Evolutionary conservation across 2,113 vertebrate species (phyloP), one percentile per base, ranked within the genome.

Genomic region (Vulpes ferrilata): DNA sequence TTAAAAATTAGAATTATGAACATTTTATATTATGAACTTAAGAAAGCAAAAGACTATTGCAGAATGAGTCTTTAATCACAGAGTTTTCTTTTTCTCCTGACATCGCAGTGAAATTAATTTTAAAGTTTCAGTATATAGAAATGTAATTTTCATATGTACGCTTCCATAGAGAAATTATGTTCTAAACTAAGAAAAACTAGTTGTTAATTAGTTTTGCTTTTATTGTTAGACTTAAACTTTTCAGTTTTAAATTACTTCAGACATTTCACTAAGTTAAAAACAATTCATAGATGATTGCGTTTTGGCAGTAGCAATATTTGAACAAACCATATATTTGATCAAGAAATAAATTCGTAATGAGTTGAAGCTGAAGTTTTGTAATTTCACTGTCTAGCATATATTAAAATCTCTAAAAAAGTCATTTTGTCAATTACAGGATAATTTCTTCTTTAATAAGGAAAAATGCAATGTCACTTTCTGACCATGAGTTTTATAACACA

Each of bases 181-280:
- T 95, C 19, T 92, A 79, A 91, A 27, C n/a, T 88, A 88, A 93
- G 69, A 71, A 62, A 95, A 86, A 93, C 48, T 16, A 88, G 1
- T 86, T 92, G 16, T 74, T 93, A 92, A 93, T 95, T 6, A 93
- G 32, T 96, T 98, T 93, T 97, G 1, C 5, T 92, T 94, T 97
- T 43, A 57, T n/a, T 87, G 62, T 96, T 32, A 86, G 67, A 23
- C 62, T 93, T 94, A 94, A 97, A 91, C 59, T 96, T 98, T 96
- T 93, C 2, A 59, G 6, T 93, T 94, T 97, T 93, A 32, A 92
- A 27, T 7, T 95, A 83, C 51, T 65, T 90, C 35, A 82, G 22
- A 74, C 19, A 81, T 97, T 95, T 97, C 51, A 38, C 17, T 86
- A 78, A 92, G 93, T 38, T 94, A 62, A 96, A 96, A 97, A 94